These are phyloP conservation scores for Listrodromus nycthemerus DNA, from an alignment of 2,888 invertebrate genomes.

Conservation along the genomic window DNA sequence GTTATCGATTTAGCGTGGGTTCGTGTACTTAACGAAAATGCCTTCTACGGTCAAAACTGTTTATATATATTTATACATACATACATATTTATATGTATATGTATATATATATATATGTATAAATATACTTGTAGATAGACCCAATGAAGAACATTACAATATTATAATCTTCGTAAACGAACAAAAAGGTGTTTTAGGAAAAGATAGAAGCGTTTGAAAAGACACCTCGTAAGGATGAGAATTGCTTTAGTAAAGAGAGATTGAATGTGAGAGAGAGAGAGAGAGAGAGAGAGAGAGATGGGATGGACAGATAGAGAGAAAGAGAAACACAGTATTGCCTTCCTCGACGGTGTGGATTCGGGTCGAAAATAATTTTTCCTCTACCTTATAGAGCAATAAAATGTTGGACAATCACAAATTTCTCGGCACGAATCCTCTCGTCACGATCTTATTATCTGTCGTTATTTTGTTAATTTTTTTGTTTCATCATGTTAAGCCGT, in stretches of 20 bases:
- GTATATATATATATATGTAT: no score
- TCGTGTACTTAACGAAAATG: conserved; percentile 73
- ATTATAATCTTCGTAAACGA: conserved; percentile 43
- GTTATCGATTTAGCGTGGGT: conserved; percentile 56
- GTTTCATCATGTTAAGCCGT: conserved; percentile 31
- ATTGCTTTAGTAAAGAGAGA: conserved; percentile 52
- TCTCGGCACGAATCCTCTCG: conserved; percentile 74
- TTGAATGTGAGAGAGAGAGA: conserved; percentile 24
- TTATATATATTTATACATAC: no score
- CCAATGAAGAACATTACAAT: conserved; percentile 51
- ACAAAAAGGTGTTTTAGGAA: conserved; percentile 28
- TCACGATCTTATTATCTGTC: conserved; percentile 70
- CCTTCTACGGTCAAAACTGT: conserved; percentile 73
- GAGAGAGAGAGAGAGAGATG: conserved; percentile 49
- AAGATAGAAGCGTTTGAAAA: conserved; percentile 26
- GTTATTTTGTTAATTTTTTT: conserved; percentile 58
- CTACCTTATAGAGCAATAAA: conserved; percentile 83
- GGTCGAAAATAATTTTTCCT: conserved; percentile 74
- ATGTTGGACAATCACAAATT: conserved; percentile 73
- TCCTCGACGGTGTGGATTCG: conserved; percentile 77
- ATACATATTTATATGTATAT: no score
- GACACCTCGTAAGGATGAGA: conserved; percentile 50
- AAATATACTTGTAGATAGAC: conserved; percentile 65
- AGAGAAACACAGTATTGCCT: conserved; percentile 82
- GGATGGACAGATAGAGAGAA: conserved; percentile 54